Evolutionary conservation across 2,113 vertebrate species (phyloP).

Genomic region (Serinus canaria): DNA sequence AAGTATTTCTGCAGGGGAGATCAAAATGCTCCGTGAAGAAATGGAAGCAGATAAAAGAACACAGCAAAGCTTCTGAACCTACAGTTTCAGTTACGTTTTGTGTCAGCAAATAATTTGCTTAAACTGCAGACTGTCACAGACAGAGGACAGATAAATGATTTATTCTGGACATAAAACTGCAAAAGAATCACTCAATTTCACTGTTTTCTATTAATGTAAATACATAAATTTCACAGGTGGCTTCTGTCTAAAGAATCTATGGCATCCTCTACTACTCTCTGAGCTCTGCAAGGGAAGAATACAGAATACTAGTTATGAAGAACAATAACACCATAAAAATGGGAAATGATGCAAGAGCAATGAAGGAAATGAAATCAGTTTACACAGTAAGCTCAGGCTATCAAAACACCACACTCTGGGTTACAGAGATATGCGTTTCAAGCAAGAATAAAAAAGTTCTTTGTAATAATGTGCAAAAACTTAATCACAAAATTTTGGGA

Average conservation of each 20-base stretch:
- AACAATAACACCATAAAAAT: neutral
- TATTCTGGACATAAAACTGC: neutral
- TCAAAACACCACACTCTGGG: neutral
- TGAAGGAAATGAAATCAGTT: neutral
- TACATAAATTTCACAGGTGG: neutral
- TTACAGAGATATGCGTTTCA: neutral
- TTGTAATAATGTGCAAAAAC: neutral
- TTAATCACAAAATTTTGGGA: neutral
- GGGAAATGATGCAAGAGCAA: neutral
- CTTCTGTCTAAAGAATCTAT: neutral
- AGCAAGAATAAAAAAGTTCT: neutral
- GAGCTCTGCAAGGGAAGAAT: neutral
- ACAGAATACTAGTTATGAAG: neutral
- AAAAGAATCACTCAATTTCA: constrained; percentile 11
- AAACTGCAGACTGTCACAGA: constrained; percentile 34
- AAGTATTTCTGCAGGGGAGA: constrained; percentile 25
- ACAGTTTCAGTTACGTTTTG: neutral
- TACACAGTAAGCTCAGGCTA: neutral
- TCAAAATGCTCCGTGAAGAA: neutral
- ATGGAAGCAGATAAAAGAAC: constrained; percentile 18
- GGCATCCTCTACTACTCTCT: neutral
- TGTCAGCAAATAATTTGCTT: constrained; percentile 59
- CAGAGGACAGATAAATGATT: constrained; percentile 21
- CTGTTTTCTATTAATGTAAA: constrained; percentile 28
- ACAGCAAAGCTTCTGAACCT: neutral